Evolutionary conservation across 2,797 vertebrate genomes (phyloP).

Genomic region (Ambastaia sidthimunki): DNA sequence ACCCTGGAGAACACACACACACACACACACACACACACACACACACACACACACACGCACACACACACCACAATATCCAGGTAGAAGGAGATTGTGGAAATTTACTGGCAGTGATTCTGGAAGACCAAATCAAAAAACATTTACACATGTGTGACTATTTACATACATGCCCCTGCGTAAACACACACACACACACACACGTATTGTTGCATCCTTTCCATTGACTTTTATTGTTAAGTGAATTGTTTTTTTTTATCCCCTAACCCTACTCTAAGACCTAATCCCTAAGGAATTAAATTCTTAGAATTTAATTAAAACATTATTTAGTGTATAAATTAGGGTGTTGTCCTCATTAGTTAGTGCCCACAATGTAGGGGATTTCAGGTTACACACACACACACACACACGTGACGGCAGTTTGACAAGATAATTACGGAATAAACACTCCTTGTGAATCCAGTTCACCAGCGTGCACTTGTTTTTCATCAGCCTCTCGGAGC

Average conservation of each 20-base stretch:
- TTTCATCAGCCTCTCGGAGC: slow-evolving; percentile 6
- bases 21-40: too few relatives aligned
- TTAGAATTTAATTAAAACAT: background rate
- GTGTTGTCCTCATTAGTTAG: background rate
- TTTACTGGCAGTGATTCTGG: slow-evolving; percentile 74
- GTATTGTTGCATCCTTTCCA: background rate
- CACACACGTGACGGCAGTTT: slow-evolving; percentile 4
- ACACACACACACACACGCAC: slow-evolving; percentile 34
- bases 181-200: slow-evolving; percentile 7
- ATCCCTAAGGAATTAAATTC: background rate
- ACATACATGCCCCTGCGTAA: slow-evolving; percentile 5
- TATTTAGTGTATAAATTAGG: background rate
- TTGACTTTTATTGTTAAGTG: background rate
- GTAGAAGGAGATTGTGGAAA: slow-evolving; percentile 67
- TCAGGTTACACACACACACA: background rate
- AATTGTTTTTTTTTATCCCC: too few relatives aligned
- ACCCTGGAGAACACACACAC: too few relatives aligned
- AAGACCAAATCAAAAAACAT: slow-evolving; percentile 66
- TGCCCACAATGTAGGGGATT: background rate
- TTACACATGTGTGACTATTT: slow-evolving; percentile 57
- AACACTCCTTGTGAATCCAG: slow-evolving; percentile 31
- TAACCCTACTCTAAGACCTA: background rate
- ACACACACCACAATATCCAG: background rate
- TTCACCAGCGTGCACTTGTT: background rate
- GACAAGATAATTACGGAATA: slow-evolving; percentile 41